A percentile compares a stretch with the other conserved stretches of the same genome.
Conservation (phyloP, 2,797 vertebrate species). For the Neomorphus geoffroyi region DNA sequence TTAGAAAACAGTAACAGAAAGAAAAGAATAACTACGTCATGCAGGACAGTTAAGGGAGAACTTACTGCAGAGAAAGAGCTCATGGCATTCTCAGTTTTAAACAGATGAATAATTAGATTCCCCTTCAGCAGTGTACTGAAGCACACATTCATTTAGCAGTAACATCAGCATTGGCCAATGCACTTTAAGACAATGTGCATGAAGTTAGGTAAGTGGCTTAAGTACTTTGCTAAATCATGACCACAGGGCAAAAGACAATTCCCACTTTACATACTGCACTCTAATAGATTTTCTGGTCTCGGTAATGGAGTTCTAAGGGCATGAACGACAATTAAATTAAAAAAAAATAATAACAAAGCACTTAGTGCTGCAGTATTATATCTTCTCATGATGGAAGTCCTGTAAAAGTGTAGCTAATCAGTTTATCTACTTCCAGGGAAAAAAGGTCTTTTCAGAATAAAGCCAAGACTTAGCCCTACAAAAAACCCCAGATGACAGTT, state of each 20-base stretch:
- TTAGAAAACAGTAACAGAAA: not conserved
- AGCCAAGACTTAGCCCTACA: not conserved
- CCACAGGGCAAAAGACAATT: slow-evolving; percentile 24
- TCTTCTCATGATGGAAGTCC: slow-evolving; percentile 12
- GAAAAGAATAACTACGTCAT: not conserved
- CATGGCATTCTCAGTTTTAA: not conserved
- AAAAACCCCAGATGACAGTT: not conserved
- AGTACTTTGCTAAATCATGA: slow-evolving; percentile 14
- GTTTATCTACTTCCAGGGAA: slow-evolving; percentile 17
- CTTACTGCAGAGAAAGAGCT: not conserved
- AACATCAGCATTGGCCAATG: not conserved
- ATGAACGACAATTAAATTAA: slow-evolving; percentile 29
- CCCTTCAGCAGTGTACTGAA: not conserved
- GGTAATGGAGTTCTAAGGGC: slow-evolving; percentile 32
- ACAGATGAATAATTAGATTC: not conserved
- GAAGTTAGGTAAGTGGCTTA: slow-evolving; percentile 3
- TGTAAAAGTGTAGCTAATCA: slow-evolving; percentile 25
- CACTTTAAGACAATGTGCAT: slow-evolving; percentile 1
- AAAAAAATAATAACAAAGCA: not conserved
- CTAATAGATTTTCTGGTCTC: slow-evolving; percentile 55
- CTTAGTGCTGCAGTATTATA: not conserved
- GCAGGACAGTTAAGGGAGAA: not conserved
- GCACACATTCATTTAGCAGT: not conserved
- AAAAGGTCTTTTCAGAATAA: not conserved
- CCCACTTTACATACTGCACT: not conserved